Evolutionary conservation across 2,797 vertebrate species (phyloP), one percentile per base, ranked within the genome.

Genomic region (Sebastiscus albofasciatus): DNA sequence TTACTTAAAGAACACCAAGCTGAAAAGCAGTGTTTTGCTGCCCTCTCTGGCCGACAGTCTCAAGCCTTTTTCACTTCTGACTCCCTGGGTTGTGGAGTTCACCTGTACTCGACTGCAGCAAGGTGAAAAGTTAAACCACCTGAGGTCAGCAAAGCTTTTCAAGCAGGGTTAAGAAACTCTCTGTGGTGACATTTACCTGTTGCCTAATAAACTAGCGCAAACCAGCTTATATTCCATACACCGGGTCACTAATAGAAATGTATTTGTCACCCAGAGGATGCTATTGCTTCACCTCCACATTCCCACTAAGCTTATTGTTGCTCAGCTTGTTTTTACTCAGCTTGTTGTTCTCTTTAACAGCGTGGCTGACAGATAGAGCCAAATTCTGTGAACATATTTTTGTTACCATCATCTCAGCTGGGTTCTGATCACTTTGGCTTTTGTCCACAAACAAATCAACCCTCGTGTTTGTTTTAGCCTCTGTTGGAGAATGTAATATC

Each of bases 401-500:
- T 75, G 67, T 84, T 64, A 72, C 73, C 80, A 72, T 74, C 46
- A 77, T 89, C 84, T 82, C 87, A 62, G 82, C 10, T 9, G 87
- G 87, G 75, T 73, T 79, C 79, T 88, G 80, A 88, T 92, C 84
- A 81, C 71, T 84, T 87, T 26, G 67, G 75, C 61, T 77, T 81
- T 85, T 86, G 86, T 84, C 70, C 80, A 75, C 83, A 77, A 79
- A 90, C 83, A 91, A 86, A 82, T 80, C 77, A 75, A 24, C 64
- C 72, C 54, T 46, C 26, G 75, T 79, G 36, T 83, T 87, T 84
- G 14, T 42, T 70, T 67, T 64, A 54, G 71, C 67, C 39, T 82
- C 67, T 66, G 31, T 54, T 75, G 49, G 39, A 76, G 60, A 82
- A 62, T 73, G 26, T 34, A 71, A 81, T 68, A 69, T 80, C 77